These are phyloP conservation scores for Ataeniobius toweri DNA, from an alignment of 2,797 vertebrate genomes.

Conservation along the genomic window DNA sequence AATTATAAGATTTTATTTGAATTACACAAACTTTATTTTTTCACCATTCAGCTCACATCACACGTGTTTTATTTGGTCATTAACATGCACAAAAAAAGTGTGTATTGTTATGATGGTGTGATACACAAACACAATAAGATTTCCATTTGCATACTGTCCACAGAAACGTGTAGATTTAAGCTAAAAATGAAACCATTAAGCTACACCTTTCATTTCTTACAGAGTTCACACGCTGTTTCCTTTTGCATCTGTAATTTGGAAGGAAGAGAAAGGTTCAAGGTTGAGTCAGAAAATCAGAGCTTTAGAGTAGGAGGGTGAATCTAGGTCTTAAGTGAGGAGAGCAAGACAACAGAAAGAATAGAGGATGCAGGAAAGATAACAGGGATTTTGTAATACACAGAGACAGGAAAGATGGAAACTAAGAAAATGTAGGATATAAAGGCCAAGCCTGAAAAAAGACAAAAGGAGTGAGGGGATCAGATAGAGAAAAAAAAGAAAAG, in stretches of 20 bases:
- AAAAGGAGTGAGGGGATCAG: conserved; percentile 18
- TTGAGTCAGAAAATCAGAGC: conserved; percentile 26
- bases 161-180: not conserved
- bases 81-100: not conserved
- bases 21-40: not conserved
- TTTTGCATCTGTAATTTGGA: conserved; percentile 20
- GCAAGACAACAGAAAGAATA: conserved; percentile 19
- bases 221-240: not conserved
- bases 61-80: not conserved
- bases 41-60: not conserved
- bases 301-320: conserved; percentile 27
- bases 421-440: conserved; percentile 25
- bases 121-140: not conserved
- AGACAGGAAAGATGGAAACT: conserved; percentile 18
- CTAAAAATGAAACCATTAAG: not conserved
- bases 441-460: conserved; percentile 14
- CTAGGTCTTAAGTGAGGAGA: conserved; percentile 20
- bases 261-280: conserved; percentile 27
- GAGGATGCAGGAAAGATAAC: conserved; percentile 21
- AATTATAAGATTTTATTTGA: not conserved
- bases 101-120: not conserved
- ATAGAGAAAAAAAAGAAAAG: conserved; percentile 28
- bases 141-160: not conserved
- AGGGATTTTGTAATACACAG: conserved; percentile 16
- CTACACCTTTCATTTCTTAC: not conserved